Conservation (phyloP, 1,140 invertebrate species). For the Caenorhabditis brenneri region DNA sequence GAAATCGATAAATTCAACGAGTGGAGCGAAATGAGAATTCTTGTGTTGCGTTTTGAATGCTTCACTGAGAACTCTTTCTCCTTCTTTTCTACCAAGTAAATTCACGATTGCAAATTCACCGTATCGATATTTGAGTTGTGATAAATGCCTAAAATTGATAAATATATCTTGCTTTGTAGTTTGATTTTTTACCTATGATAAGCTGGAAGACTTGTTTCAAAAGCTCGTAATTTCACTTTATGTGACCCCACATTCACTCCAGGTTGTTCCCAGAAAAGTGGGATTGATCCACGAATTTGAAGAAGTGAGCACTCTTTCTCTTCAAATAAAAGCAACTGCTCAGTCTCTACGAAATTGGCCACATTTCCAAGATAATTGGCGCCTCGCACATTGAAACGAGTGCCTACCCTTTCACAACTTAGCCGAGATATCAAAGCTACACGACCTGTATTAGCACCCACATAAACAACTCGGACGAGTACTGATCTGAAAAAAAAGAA, state of each 20-base stretch:
- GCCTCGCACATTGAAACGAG: slow-evolving; percentile 94
- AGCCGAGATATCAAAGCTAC: slow-evolving; percentile 91
- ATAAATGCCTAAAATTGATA: slow-evolving; percentile 78
- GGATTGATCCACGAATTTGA: slow-evolving; percentile 90
- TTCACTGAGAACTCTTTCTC: slow-evolving; percentile 91
- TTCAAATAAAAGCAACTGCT: slow-evolving; percentile 81
- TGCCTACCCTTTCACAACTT: slow-evolving; percentile 93
- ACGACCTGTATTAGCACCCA: slow-evolving; percentile 74
- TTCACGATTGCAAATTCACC: slow-evolving; percentile 90
- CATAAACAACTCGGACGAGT: slow-evolving; percentile 68
- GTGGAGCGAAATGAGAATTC: slow-evolving; percentile 77
- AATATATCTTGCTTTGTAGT: background rate
- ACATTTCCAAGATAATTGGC: slow-evolving; percentile 98
- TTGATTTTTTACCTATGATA: slow-evolving; percentile 76
- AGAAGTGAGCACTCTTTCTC: slow-evolving; percentile 79
- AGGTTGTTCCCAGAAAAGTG: slow-evolving; percentile 98
- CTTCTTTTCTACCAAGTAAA: slow-evolving; percentile 91
- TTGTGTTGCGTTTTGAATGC: slow-evolving; percentile 89
- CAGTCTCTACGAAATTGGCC: slow-evolving; percentile 99
- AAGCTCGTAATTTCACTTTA: slow-evolving; percentile 92
- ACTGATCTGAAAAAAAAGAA: slow-evolving; percentile 55
- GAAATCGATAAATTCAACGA: slow-evolving; percentile 84
- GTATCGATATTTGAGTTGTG: slow-evolving; percentile 85
- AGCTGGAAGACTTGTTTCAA: slow-evolving; percentile 87
- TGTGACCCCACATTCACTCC: slow-evolving; percentile 96